phyloP scores from a whole-genome alignment of 2,888 invertebrate genomes.

The Sepiola atlantica region DNA sequence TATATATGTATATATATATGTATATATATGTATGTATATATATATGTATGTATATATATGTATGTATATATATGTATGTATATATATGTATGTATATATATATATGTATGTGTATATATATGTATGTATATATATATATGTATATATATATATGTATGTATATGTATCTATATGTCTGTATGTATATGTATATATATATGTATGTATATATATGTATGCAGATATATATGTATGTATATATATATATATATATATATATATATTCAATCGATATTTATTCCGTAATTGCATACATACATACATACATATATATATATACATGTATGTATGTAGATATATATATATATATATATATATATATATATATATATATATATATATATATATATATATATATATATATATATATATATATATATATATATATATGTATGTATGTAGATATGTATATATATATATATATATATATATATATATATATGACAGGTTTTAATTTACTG shows the following conservation, averaged over 20 bases:
- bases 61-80: background rate
- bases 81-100: background rate
- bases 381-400: background rate
- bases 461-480: slow-evolving; percentile 24
- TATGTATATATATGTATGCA: background rate
- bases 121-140: background rate
- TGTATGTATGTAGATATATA: background rate
- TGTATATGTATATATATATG: background rate
- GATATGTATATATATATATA: too few relatives aligned
- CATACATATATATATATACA: background rate
- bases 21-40: too few relatives aligned
- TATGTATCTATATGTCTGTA: background rate
- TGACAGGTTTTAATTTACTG: too few relatives aligned
- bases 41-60: too few relatives aligned
- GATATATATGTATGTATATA: too few relatives aligned
- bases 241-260: background rate
- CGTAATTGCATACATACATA: too few relatives aligned
- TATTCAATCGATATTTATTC: too few relatives aligned
- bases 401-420: slow-evolving; percentile 37
- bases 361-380: slow-evolving; percentile 48
- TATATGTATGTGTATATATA: background rate
- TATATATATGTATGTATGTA: background rate
- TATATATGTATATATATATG: too few relatives aligned
- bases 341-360: slow-evolving; percentile 46
- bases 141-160: background rate